Percentiles rank a stretch among this genome's conserved stretches.
Conservation (phyloP, 2,888 invertebrate genomes). For the Cynaeus angustus region DNA sequence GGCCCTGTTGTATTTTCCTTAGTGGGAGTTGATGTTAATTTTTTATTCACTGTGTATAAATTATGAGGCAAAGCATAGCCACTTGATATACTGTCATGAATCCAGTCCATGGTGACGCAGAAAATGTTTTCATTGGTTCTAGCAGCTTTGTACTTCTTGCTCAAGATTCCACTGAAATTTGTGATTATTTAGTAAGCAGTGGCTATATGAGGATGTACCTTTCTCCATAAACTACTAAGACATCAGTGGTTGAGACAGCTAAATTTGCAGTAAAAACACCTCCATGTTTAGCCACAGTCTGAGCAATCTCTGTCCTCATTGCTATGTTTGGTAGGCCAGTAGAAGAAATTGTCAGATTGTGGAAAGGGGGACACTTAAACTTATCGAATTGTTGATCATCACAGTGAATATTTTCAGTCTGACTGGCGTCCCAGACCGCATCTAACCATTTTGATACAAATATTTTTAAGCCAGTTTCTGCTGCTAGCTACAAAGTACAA, state of each 20-base stretch:
- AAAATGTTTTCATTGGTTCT: conserved; percentile 71
- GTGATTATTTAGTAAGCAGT: conserved; percentile 14
- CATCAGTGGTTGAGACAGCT: conserved; percentile 74
- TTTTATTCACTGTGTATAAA: conserved; percentile 76
- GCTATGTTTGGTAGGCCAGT: conserved; percentile 79
- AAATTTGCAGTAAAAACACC: conserved; percentile 73
- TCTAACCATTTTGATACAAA: conserved; percentile 88
- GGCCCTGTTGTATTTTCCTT: conserved; percentile 71
- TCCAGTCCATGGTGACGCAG: conserved; percentile 86
- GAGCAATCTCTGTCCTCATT: conserved; percentile 79
- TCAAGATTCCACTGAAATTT: conserved; percentile 76
- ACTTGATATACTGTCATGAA: conserved; percentile 82
- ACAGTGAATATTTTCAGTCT: conserved; percentile 77
- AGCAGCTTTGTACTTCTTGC: conserved; percentile 83
- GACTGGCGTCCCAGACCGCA: conserved; percentile 85
- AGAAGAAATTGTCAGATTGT: conserved; percentile 84
- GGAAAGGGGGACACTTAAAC: conserved; percentile 82
- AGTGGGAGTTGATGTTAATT: conserved; percentile 83
- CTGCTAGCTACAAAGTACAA: conserved; percentile 76
- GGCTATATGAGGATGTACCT: conserved; percentile 64
- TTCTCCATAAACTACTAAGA: conserved; percentile 74
- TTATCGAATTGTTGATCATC: conserved; percentile 78
- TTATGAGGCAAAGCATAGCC: conserved; percentile 81
- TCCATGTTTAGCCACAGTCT: conserved; percentile 83
- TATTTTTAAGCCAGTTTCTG: conserved; percentile 79